Conservation (phyloP, 2,113 vertebrate species). For the Irena cyanogastra region DNA sequence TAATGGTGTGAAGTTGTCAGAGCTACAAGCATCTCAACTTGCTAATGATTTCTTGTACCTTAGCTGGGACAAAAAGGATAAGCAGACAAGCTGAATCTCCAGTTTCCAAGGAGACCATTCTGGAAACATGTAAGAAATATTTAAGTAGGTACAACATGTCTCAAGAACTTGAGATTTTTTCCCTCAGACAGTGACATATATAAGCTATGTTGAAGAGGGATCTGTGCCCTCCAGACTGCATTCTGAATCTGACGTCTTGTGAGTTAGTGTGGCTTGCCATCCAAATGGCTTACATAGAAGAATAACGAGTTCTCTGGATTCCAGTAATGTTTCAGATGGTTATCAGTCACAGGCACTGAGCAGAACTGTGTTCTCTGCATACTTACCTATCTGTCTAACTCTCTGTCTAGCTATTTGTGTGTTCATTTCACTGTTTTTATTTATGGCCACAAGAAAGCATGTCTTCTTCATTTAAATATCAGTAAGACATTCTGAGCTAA, state of each 20-base stretch:
- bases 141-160: background rate
- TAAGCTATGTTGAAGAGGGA: background rate
- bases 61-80: background rate
- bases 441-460: background rate
- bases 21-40: background rate
- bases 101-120: slow-evolving; percentile 54
- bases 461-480: background rate
- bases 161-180: background rate
- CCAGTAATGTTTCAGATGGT: background rate
- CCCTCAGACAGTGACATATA: background rate
- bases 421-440: background rate
- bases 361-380: background rate
- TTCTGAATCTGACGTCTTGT: background rate
- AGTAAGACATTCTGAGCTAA: background rate
- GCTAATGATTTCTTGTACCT: slow-evolving; percentile 32
- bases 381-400: background rate
- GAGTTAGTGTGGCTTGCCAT: background rate
- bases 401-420: background rate
- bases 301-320: background rate
- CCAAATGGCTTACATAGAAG: background rate
- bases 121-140: slow-evolving; percentile 22
- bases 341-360: background rate
- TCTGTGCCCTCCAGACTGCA: background rate
- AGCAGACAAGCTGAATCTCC: slow-evolving; percentile 24
- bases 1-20: slow-evolving; percentile 32